Conservation (phyloP, 1,140 invertebrate species). For the Metaphire vulgaris region DNA sequence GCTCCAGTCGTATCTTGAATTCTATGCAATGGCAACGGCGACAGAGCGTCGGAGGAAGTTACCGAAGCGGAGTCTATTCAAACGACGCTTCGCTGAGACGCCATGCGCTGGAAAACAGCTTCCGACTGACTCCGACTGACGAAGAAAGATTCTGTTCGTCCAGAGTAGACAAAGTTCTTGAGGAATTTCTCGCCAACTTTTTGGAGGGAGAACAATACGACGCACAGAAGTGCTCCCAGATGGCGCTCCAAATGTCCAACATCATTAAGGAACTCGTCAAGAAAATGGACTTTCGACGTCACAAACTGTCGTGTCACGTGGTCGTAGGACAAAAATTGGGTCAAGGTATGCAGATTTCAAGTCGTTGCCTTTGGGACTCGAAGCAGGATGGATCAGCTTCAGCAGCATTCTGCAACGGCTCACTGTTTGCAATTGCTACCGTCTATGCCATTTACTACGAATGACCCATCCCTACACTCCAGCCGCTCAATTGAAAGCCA, state of each 20-base stretch:
- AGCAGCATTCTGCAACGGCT: conserved; percentile 37
- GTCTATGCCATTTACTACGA: conserved; percentile 44
- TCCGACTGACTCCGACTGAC: conserved; percentile 32
- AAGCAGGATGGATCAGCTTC: conserved; percentile 39
- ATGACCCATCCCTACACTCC: too few relatives aligned
- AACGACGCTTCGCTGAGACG: background rate
- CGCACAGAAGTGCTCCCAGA: conserved; percentile 10
- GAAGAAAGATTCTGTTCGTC: conserved; percentile 31
- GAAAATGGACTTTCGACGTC: conserved; percentile 37
- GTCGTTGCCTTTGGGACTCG: conserved; percentile 43
- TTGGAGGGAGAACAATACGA: conserved; percentile 13
- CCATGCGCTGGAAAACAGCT: conserved; percentile 34
- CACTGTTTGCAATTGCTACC: conserved; percentile 41
- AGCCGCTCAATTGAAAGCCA: too few relatives aligned
- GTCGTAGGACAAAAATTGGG: conserved; percentile 37
- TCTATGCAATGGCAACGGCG: background rate
- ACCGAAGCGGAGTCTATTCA: conserved; percentile 9
- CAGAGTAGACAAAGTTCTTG: conserved; percentile 34
- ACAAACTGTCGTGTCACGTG: conserved; percentile 42
- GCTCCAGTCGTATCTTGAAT: too few relatives aligned
- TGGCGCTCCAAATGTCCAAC: conserved; percentile 33
- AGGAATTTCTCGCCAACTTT: conserved; percentile 31
- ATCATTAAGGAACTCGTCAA: conserved; percentile 41
- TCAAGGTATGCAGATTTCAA: conserved; percentile 39
- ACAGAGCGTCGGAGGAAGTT: background rate